Base-by-base conservation (phyloP, 2,113 vertebrate species). In the Catharus bicknelli region DNA sequence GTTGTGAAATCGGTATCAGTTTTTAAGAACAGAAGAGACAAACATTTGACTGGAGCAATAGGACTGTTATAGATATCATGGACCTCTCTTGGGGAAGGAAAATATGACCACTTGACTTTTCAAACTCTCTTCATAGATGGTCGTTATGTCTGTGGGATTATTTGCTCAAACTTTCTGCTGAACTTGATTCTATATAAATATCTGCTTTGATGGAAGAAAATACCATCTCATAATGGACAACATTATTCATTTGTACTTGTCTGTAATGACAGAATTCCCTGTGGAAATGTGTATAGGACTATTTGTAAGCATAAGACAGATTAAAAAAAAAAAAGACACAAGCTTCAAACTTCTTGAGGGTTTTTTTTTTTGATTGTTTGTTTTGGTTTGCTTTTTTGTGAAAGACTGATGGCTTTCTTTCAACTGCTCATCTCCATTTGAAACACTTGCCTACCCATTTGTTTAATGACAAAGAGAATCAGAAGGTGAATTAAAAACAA, bases 1-100 rank as follows among this genome's bases (percentile, higher is more conserved):
- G 21, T 13, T 72, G 36, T 74, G n/a, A 42, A 74, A 82, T 70
- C 0, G 0, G 16, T 58, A 1, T 54, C 7, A 13, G 13, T 20
- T 87, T 78, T 62, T 85, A 66, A 58, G 55, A 84, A 74, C 6
- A 66, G 16, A 15, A 48, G 27, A 88, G 42, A 53, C 20, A 48
- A 93, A 68, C 26, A 45, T 50, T 11, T 90, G 30, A 14, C 15
- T 40, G 47, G 47, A 57, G 55, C 27, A 58, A 25, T 30, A 45
- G 7, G 32, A 15, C 6, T 68, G 27, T 55, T 45, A 36, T 1
- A 40, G 29, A 11, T 64, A 16, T 62, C 69, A 84, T 59, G 22
- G 18, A 30, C 16, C 7, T 75, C 22, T 68, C 32, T 3, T 36
- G 59, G 11, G 42, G 4, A 58, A 57, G 20, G 40, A 42, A 19